A percentile compares a stretch with the other conserved stretches of the same genome.
phyloP scores from a whole-genome alignment of 2,888 invertebrate species.

The Gerris lacustris region DNA sequence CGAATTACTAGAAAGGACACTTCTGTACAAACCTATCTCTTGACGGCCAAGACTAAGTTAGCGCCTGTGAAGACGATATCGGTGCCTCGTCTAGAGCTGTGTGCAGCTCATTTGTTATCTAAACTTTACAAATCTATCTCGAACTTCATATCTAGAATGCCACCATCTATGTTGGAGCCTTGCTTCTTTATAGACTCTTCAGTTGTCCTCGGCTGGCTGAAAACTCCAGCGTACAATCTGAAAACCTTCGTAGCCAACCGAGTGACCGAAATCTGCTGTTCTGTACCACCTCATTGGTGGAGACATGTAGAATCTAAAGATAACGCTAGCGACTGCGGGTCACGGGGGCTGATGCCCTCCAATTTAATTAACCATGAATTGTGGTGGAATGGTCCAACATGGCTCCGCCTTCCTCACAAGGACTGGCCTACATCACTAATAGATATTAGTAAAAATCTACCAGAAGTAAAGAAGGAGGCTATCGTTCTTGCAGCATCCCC shows the following conservation, averaged over 20 bases:
- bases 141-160: neutral
- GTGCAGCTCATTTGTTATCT: neutral
- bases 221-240: neutral
- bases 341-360: neutral
- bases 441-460: no score
- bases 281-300: neutral
- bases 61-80: neutral
- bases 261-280: neutral
- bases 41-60: neutral
- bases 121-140: neutral
- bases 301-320: neutral
- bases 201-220: neutral
- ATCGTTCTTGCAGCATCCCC: no score
- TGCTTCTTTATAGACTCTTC: neutral
- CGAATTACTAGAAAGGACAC: neutral
- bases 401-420: neutral
- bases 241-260: neutral
- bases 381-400: neutral
- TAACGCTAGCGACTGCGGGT: neutral
- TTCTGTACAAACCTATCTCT: neutral
- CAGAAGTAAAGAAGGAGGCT: no score
- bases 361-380: neutral
- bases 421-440: neutral
- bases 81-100: slow-evolving; percentile 7
- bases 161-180: neutral